phyloP scores from a whole-genome alignment of 2,113 vertebrate genomes.

The Donacobius atricapilla region DNA sequence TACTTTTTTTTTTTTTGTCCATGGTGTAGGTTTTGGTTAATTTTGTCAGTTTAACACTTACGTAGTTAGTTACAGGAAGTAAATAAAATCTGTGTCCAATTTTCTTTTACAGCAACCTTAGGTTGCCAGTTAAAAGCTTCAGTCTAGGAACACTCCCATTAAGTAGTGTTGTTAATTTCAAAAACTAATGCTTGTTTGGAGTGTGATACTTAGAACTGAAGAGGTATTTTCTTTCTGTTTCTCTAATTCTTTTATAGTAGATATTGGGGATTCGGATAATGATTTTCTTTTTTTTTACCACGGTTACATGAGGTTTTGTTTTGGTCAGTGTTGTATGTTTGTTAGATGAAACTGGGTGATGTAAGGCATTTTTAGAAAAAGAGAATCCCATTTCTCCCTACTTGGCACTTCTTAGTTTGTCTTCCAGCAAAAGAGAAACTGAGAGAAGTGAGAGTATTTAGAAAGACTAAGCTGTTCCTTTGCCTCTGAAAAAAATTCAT shows the following conservation, averaged over 20 bases:
- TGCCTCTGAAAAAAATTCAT: background rate
- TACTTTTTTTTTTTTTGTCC: background rate
- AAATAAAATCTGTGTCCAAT: background rate
- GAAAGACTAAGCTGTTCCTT: background rate
- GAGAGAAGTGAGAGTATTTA: background rate
- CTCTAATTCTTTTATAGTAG: background rate
- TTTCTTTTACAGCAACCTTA: background rate
- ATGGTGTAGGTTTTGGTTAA: background rate
- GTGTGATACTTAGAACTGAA: background rate
- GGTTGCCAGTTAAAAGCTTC: background rate
- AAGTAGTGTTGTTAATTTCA: background rate
- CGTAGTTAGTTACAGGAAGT: background rate
- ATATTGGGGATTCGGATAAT: background rate
- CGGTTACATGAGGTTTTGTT: background rate
- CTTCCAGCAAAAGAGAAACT: background rate
- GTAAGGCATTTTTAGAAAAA: background rate
- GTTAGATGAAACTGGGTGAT: background rate
- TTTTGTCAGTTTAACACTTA: background rate
- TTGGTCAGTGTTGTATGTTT: background rate
- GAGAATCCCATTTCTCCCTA: background rate
- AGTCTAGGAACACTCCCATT: background rate
- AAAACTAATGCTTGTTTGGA: background rate
- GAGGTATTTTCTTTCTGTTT: background rate
- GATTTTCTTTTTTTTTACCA: background rate
- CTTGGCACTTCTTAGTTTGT: background rate